Base-by-base conservation (phyloP, 2,888 invertebrate species). In the Antheraea assamensis region DNA sequence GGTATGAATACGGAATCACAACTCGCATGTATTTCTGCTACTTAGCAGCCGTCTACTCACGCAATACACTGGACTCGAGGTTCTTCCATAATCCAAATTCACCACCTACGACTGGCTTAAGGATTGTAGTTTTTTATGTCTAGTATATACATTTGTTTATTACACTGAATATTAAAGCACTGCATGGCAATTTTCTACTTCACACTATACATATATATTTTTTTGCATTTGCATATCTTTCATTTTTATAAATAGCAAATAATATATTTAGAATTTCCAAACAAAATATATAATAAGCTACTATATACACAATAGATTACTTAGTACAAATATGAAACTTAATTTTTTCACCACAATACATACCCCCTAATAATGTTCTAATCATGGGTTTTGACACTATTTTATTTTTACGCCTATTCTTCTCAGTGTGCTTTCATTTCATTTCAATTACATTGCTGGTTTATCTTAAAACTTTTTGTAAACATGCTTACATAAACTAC, bases 371-470 rank as follows among this genome's bases (percentile, higher is more conserved):
- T 92, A 90, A 90, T 86, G 84, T 87, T 86, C 86, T 93, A 93
- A 93, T 92, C 90, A 93, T 92, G 92, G 92, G 92, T 92, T 61
- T 92, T 91, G 90, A 87, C 91, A 90, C 91, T 90, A 72, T 74
- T 66, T 15, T 15, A 31, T 66, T 27, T 52, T 31, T 66, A 66
- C 66, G 35, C 55, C 52, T 10, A 68, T 35, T 24, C 10, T n/a
- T 10, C n/a, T 35, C 35, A n/a, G n/a, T 0, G n/a, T 0, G 68
- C 13, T n/a, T 64, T 24, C 1, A 47, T 30, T 27, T 72, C 42
- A n/a, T 47, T 68, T 70, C 47, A n/a, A 15, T 73, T 83, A 76
- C 87, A 90, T 85, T 83, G 83, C 84, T 72, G 61, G 13, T 72
- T 79, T 10, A 71, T 2, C 15, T 30, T 5, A n/a, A 21, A 17